A percentile compares a stretch with the other conserved stretches of the same genome.
Conservation (phyloP, 1,140 invertebrate genomes). For the Plutomurus gul region DNA sequence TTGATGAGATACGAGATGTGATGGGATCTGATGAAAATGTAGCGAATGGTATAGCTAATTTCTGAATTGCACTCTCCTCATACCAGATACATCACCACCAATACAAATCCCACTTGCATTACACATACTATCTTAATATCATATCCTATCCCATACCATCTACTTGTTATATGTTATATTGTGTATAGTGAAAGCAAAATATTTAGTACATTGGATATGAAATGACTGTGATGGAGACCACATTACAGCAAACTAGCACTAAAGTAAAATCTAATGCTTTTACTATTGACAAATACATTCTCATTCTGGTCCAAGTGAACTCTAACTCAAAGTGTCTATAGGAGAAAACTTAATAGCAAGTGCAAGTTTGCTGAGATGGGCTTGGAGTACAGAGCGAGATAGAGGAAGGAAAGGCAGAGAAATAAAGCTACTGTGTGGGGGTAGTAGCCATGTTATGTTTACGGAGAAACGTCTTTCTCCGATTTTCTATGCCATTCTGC, state of each 20-base stretch:
- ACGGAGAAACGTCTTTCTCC: constrained; percentile 8
- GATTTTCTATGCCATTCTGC: constrained; percentile 32
- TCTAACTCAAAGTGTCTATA: neutral
- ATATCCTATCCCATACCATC: too few species aligned
- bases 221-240: neutral
- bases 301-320: neutral
- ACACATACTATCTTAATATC: too few species aligned
- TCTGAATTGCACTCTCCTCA: too few species aligned
- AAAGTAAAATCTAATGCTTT: constrained; percentile 12
- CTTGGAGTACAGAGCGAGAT: neutral
- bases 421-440: neutral
- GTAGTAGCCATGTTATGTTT: constrained; percentile 30
- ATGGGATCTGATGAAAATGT: neutral
- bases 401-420: constrained; percentile 8
- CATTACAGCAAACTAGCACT: constrained; percentile 24
- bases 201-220: too few species aligned
- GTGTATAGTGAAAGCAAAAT: neutral
- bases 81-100: too few species aligned
- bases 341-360: neutral
- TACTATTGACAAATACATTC: constrained; percentile 22
- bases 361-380: neutral
- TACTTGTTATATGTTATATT: neutral
- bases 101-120: too few species aligned
- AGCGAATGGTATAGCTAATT: neutral
- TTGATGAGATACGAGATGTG: constrained; percentile 10